Conservation (phyloP, 2,113 vertebrate genomes). For the Rhinoderma darwinii region DNA sequence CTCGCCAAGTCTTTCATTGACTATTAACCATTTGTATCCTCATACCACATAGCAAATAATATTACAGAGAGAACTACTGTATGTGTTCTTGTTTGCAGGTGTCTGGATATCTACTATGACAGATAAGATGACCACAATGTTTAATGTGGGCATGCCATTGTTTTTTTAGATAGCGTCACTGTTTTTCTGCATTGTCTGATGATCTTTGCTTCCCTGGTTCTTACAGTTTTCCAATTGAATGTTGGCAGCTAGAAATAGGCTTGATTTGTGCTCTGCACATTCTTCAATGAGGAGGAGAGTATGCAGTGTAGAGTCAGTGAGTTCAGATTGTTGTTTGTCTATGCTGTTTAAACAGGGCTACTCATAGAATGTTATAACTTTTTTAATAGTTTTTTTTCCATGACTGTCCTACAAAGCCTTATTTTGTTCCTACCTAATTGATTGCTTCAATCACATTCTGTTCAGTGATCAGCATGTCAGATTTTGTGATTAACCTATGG, state of each 20-base stretch:
- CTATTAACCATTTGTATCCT: background rate
- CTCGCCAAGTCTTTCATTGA: background rate
- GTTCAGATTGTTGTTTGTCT: background rate
- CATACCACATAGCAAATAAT: background rate
- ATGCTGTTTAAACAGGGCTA: background rate
- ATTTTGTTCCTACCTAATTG: background rate
- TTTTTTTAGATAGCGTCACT: background rate
- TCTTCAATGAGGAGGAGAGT: constrained; percentile 44
- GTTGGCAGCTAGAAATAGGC: constrained; percentile 20
- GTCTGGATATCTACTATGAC: background rate
- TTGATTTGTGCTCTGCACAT: constrained; percentile 14
- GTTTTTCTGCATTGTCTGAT: constrained; percentile 4
- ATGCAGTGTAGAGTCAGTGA: background rate
- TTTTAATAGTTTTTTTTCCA: background rate
- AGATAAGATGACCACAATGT: background rate
- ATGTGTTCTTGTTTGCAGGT: background rate
- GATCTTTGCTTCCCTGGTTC: background rate
- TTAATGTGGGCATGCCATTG: background rate
- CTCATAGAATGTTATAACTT: background rate
- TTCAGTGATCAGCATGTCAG: background rate
- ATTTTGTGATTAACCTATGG: background rate
- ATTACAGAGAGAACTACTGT: background rate
- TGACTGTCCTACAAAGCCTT: background rate
- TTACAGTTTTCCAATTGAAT: constrained; percentile 5
- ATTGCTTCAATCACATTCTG: background rate